Base-by-base conservation (phyloP, 2,797 vertebrate species). In the Bucorvus abyssinicus region DNA sequence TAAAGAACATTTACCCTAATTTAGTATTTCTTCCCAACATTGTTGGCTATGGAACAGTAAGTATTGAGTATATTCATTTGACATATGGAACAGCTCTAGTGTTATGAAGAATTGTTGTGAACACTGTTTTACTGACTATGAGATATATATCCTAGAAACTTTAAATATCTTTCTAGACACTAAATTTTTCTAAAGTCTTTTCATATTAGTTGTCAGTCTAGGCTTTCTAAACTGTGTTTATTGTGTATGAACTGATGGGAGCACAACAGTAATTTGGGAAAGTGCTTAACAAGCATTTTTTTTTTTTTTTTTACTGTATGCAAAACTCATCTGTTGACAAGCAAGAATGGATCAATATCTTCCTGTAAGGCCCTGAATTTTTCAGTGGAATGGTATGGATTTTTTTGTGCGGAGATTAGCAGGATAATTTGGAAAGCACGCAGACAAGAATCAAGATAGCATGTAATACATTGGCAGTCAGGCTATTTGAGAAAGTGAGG, bases 1-100 rank as follows among this genome's bases (percentile, higher is more conserved):
- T 98, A 83, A 97, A 98, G 61, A 98, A 98, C 14, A 36, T 99
- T 56, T 98, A 98, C 73, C 97, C 98, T 8, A 13, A 60, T 42
- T 93, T 97, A 81, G 50, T 93, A 63, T 85, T 81, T 27, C 34
- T 92, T 52, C 50, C 5, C 52, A 84, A 44, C 63, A n/a, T 97
- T 55, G 74, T 95, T 69, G 89, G 49, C 71, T 97, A 95, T 0
- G 94, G 89, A 91, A 91, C 67, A 73, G 93, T 97, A 92, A 6
- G 92, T 95, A 77, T 10, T 30, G 40, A 45, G 9, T 49, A 29
- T 45, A 20, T 56, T 86, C 57, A 34, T 69, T 14, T 70, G 34
- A 75, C 45, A 45, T 27, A 61, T 36, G 8, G 34, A 49, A 83
- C 10, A 64, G 27, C 36, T 65, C 9, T 57, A 45, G 12, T 70